phyloP scores from a whole-genome alignment of 2,797 vertebrate species.

The Silurus lanzhouensis region DNA sequence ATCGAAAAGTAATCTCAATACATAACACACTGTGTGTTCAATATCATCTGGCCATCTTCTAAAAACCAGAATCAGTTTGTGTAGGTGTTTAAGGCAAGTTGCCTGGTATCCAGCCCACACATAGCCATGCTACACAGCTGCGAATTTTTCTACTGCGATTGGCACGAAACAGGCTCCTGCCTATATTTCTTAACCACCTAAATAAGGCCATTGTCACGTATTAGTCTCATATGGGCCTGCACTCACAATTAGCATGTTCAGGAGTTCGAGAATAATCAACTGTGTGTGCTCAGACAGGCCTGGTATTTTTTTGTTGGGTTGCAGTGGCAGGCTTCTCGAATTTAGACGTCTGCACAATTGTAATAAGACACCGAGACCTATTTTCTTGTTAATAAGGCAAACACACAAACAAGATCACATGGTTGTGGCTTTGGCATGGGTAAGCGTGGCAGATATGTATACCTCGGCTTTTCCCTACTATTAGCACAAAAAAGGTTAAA shows the following conservation, averaged over 20 bases:
- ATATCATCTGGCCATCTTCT: not conserved
- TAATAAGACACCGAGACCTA: not conserved
- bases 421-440: not conserved
- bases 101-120: conserved; percentile 59
- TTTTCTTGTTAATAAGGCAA: not conserved
- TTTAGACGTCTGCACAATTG: conserved; percentile 3
- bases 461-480: not conserved
- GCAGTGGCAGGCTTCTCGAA: not conserved
- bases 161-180: conserved; percentile 36
- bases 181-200: conserved; percentile 37
- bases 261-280: conserved; percentile 20
- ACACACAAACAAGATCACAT: not conserved
- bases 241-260: not conserved
- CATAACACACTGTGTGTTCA: not conserved
- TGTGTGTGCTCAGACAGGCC: conserved; percentile 7
- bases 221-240: conserved; percentile 20
- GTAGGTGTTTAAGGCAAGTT: conserved; percentile 50
- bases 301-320: conserved; percentile 24
- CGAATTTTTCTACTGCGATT: conserved; percentile 52
- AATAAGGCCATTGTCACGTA: conserved; percentile 36
- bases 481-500: not conserved
- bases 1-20: not conserved
- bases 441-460: not conserved
- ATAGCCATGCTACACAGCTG: conserved; percentile 50
- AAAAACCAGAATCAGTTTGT: conserved; percentile 4